Percentiles rank a stretch among this genome's conserved stretches.
These are phyloP conservation scores for Dunckerocampus dactyliophorus DNA, from an alignment of 2,113 vertebrate species.

Conservation along the genomic window DNA sequence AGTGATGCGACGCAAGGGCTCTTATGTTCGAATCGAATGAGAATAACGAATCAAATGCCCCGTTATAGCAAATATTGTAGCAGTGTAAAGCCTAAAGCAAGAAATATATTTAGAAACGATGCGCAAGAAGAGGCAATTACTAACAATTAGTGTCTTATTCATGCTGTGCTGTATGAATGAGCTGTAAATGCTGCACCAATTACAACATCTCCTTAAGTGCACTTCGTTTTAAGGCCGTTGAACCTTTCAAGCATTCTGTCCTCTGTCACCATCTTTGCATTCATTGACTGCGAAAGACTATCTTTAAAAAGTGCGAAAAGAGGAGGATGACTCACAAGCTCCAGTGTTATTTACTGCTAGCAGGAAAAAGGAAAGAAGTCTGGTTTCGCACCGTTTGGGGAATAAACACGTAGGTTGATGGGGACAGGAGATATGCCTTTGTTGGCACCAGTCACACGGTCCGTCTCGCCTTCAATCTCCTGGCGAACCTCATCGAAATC, in stretches of 20 bases:
- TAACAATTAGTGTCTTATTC: background rate
- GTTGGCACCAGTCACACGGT: conserved; percentile 89
- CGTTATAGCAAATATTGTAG: no score
- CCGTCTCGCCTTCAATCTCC: conserved; percentile 91
- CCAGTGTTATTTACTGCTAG: no score
- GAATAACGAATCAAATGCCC: no score
- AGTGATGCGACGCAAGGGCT: no score
- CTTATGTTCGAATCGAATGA: no score
- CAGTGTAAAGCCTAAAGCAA: background rate
- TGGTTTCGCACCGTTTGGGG: conserved; percentile 80
- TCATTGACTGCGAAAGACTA: background rate
- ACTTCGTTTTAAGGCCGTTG: no score
- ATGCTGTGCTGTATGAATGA: background rate
- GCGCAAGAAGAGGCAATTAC: no score
- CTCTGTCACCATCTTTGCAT: background rate
- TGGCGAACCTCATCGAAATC: conserved; percentile 92
- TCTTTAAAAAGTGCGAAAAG: no score
- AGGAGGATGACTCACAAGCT: no score
- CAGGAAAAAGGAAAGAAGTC: background rate
- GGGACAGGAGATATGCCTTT: conserved; percentile 93
- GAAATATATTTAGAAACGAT: background rate
- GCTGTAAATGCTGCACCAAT: no score
- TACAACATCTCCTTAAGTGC: no score
- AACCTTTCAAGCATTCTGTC: background rate
- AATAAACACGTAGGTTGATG: conserved; percentile 88